phyloP scores from a whole-genome alignment of 2,797 vertebrate genomes.

The Pteronotus mesoamericanus region DNA sequence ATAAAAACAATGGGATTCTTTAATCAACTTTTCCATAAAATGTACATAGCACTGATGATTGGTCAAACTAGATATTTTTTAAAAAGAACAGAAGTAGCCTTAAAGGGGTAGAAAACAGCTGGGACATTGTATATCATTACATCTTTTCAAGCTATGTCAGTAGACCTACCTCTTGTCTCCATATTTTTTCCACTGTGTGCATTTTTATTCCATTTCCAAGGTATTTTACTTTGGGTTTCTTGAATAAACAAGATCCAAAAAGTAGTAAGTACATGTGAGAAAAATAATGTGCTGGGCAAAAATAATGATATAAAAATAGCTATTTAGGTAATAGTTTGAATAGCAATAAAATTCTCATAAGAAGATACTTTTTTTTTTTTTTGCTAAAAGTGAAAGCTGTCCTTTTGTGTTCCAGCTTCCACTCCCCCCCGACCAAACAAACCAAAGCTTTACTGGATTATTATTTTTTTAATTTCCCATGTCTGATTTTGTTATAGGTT shows the following conservation, averaged over 20 bases:
- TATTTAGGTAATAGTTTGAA: not conserved
- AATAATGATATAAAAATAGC: not conserved
- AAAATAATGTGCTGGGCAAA: not conserved
- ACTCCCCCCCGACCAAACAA: too few relatives aligned
- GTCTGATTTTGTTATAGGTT: not conserved
- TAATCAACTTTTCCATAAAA: not conserved
- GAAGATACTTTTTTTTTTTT: not conserved
- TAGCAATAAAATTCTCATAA: not conserved
- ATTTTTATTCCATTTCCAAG: not conserved
- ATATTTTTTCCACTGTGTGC: not conserved
- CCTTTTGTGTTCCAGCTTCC: not conserved
- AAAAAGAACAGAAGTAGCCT: not conserved
- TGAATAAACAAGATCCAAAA: not conserved
- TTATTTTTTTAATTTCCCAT: not conserved
- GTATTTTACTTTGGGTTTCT: not conserved
- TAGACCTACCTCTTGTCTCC: not conserved
- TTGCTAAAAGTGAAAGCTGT: not conserved
- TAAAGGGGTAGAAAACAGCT: not conserved
- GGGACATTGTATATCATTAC: not conserved
- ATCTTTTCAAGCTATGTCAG: not conserved
- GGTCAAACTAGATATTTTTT: not conserved
- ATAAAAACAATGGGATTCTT: not conserved
- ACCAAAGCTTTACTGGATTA: not conserved
- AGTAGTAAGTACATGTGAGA: not conserved
- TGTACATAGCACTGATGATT: not conserved